These are phyloP conservation scores for Holothuria glaberrima DNA, from an alignment of 35 echinoderm and acorn worm genomes.

Conservation along the genomic window DNA sequence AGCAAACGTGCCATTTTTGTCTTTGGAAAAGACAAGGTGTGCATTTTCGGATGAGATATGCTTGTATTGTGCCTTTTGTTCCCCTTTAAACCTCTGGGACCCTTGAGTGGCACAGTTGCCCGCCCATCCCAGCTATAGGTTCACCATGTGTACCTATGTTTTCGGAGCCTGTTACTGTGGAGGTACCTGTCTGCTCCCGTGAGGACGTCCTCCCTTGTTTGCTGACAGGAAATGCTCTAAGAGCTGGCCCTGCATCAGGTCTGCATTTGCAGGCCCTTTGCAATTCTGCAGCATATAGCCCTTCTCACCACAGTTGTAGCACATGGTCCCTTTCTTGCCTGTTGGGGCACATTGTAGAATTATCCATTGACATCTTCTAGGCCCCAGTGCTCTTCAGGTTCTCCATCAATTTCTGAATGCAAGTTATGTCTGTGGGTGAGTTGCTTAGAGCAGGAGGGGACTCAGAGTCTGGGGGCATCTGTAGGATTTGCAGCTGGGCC, in stretches of 20 bases:
- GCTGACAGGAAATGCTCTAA: conserved; percentile 27
- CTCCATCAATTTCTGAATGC: too few relatives aligned
- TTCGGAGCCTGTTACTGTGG: conserved; percentile 42
- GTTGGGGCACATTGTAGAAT: not conserved
- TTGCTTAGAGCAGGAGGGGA: not conserved
- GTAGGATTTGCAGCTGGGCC: not conserved
- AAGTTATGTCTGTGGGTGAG: not conserved
- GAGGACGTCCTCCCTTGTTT: conserved; percentile 47
- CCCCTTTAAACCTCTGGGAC: conserved; percentile 12
- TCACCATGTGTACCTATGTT: not conserved
- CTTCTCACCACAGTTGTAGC: conserved; percentile 31
- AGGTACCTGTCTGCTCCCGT: conserved; percentile 28
- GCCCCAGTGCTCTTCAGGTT: too few relatives aligned
- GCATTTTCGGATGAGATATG: too few relatives aligned
- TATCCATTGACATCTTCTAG: too few relatives aligned
- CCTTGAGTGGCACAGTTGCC: not conserved
- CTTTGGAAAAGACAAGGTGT: too few relatives aligned
- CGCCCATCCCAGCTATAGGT: not conserved
- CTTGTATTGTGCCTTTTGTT: not conserved
- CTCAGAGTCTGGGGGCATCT: not conserved
- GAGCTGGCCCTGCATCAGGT: not conserved
- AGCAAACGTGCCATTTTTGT: too few relatives aligned
- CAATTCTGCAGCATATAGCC: conserved; percentile 22
- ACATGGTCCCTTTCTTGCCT: not conserved
- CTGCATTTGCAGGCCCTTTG: not conserved